Evolutionary conservation across 1,140 invertebrate species (phyloP), one percentile per base, ranked within the genome.

Genomic region (Aradophagus sp.): DNA sequence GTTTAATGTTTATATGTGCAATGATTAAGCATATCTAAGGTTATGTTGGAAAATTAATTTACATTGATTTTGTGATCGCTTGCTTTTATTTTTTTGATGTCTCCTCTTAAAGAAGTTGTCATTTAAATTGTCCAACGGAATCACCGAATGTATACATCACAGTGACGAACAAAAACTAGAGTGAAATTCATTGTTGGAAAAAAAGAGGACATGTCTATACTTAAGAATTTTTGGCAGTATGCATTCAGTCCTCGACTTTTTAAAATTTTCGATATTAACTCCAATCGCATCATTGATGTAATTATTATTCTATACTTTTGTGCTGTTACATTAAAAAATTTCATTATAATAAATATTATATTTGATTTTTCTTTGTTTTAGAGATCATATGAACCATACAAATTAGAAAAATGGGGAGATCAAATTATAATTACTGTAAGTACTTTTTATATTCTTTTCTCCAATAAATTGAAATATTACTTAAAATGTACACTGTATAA

Each of bases 401-500:
- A 77, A 15, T 82, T 91, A 26, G 93, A 95, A 82, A 89, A 87
- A 82, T 89, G 89, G 87, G 89, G 91, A n/a, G 91, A 94, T 77
- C 88, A 89, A 78, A 85, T 93, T 11, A 87, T 94, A 12, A 86
- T 88, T 53, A 89, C 90, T 20, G 90, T 91, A 80, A 86, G 88
- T 66, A 19, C 26, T 59, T 6, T 44, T 23, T 23, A 16, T 65
- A 56, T 67, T 74, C 74, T 58, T 86, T 86, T 74, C 78, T 90
- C 88, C 76, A 88, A 7, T 87, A 12, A 31, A 12, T 1, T 47
- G 17, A 11, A 31, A 8, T 26, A 26, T 14, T 15, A 26, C 5
- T 11, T 12, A 50, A 36, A 13, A 26, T 14, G 3, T 31, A 31
- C n/a, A 23, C 4, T 23, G 20, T 11, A 31, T 3, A 31, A 11